Base-by-base conservation (phyloP, 2,888 invertebrate species). In the Acrobasis repandana region DNA sequence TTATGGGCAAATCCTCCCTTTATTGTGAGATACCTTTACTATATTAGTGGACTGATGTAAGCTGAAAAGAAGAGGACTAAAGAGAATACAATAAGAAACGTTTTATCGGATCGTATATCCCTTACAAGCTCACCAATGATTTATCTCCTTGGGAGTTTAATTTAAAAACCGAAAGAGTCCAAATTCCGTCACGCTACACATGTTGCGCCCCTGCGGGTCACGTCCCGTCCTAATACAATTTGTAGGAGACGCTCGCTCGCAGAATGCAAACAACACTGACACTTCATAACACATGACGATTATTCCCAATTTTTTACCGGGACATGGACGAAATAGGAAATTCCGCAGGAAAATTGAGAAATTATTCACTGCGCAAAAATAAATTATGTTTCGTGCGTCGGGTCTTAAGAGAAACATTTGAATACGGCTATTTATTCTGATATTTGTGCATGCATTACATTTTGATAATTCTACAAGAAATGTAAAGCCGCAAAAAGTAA, bases 221-320 rank as follows among this genome's bases (percentile, higher is more conserved):
- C 90, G 90, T 90, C 85, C 80, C 82, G 80, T 79, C 85, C 80
- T 90, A 89, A 90, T 88, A 88, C 83, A 89, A 90, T 90, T 90
- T 89, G 85, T 85, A 74, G 77, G 79, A 86, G 86, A 83, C 82
- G 82, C 78, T 82, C 70, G 72, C 43, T n/a, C 14, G 43, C 43
- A 14, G 43, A 11, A 43, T 43, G 14, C 43, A 43, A 43, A 43
- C 43, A 43, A 43, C 43, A n/a, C 66, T 65, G 74, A 77, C 79
- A 84, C 82, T 83, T 83, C 82, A 83, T 82, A 86, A 82, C 81
- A 80, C 76, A 82, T 76, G 82, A 77, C 85, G 85, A 88, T 89
- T 85, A 87, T 82, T 81, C 73, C 71, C 76, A 80, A 81, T 81
- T 79, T 73, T 77, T 79, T 75, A 69, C 64, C 62, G 69, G 63